phyloP scores from a whole-genome alignment of 2,113 vertebrate genomes.

The Camelus dromedarius region DNA sequence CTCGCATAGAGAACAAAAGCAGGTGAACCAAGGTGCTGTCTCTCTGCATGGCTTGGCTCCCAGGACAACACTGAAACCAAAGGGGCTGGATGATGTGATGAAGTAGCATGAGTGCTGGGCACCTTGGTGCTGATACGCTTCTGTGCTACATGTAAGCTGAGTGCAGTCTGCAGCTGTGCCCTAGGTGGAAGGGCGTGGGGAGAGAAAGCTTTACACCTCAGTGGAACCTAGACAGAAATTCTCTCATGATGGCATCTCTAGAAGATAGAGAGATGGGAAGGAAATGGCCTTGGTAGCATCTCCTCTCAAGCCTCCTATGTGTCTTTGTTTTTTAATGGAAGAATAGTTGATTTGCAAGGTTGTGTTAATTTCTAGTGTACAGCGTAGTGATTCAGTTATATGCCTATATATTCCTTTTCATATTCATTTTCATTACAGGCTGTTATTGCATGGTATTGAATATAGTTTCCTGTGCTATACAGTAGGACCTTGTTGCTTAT shows the following conservation, averaged over 20 bases:
- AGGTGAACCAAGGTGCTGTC: background rate
- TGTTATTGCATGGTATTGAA: too few relatives aligned
- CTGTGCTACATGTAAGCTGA: background rate
- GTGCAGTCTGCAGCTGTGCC: background rate
- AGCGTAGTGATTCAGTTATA: too few relatives aligned
- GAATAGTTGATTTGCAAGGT: too few relatives aligned
- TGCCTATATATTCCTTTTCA: too few relatives aligned
- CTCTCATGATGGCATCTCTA: background rate
- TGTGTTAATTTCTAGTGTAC: too few relatives aligned
- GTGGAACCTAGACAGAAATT: background rate
- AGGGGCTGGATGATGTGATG: background rate
- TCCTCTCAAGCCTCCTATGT: background rate
- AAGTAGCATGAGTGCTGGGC: accelerated
- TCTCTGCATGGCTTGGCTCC: background rate
- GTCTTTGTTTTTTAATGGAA: too few relatives aligned
- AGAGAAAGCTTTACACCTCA: background rate
- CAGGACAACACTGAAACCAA: background rate
- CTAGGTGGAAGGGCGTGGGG: accelerated
- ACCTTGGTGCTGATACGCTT: background rate
- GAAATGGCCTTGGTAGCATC: background rate
- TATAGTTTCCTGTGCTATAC: too few relatives aligned
- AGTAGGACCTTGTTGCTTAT: too few relatives aligned
- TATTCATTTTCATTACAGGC: too few relatives aligned
- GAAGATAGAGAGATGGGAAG: background rate
- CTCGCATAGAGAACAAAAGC: background rate